Percentiles rank a stretch among this genome's conserved stretches.
These are phyloP conservation scores for Chaetogeoica ovagalla DNA, from an alignment of 2,888 invertebrate species.

Conservation along the genomic window DNA sequence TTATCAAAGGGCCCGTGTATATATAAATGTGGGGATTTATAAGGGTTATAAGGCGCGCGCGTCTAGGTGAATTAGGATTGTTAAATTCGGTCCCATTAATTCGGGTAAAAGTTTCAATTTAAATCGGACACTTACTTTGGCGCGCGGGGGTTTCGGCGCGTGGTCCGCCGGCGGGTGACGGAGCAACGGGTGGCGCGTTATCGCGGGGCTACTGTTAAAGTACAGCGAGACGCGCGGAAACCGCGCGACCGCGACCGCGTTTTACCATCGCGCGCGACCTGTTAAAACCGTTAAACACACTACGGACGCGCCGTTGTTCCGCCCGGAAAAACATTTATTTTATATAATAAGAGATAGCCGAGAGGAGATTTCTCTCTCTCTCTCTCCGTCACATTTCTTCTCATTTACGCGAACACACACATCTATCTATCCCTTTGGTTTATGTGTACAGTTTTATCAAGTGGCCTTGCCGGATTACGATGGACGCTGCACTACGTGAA, in stretches of 20 bases:
- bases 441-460: slow-evolving; percentile 40
- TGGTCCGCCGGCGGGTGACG: too few relatives aligned
- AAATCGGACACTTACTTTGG: slow-evolving; percentile 51
- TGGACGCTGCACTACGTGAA: not conserved
- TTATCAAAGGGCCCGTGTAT: slow-evolving; percentile 32
- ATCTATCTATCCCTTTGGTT: not conserved
- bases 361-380: too few relatives aligned
- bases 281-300: slow-evolving; percentile 38
- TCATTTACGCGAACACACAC: slow-evolving; percentile 2
- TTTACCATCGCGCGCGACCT: slow-evolving; percentile 29
- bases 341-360: too few relatives aligned
- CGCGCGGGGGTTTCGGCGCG: not conserved
- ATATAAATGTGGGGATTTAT: slow-evolving; percentile 38
- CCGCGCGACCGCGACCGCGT: slow-evolving; percentile 44
- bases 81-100: slow-evolving; percentile 52
- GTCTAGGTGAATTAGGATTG: slow-evolving; percentile 52
- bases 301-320: not conserved
- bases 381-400: slow-evolving; percentile 34
- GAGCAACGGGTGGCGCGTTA: too few relatives aligned
- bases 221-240: slow-evolving; percentile 27
- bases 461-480: slow-evolving; percentile 41
- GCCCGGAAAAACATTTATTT: too few relatives aligned
- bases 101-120: slow-evolving; percentile 53
- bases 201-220: too few relatives aligned
- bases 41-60: slow-evolving; percentile 48